Percentiles rank a stretch among this genome's conserved stretches.
Conservation (phyloP, 2,797 vertebrate species). For the Lutjanus argentimaculatus region DNA sequence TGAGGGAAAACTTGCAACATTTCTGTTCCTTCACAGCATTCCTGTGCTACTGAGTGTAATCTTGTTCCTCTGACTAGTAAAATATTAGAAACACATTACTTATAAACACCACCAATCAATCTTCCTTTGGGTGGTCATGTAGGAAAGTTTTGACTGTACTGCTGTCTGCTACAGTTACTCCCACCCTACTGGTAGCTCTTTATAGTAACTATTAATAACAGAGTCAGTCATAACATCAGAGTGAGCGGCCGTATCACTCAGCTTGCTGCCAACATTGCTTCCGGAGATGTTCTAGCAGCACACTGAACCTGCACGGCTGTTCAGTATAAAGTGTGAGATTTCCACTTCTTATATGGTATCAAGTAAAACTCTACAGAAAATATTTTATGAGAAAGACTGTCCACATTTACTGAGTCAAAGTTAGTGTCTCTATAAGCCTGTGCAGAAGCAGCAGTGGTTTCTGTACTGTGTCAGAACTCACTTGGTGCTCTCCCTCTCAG, state of each 20-base stretch:
- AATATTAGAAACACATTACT: background rate
- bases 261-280: slow-evolving; percentile 13
- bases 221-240: slow-evolving; percentile 20
- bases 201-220: slow-evolving; percentile 36
- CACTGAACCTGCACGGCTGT: slow-evolving; percentile 8
- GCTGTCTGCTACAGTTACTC: slow-evolving; percentile 1
- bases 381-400: background rate
- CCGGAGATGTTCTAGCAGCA: background rate
- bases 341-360: background rate
- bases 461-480: slow-evolving; percentile 18
- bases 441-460: background rate
- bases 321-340: background rate
- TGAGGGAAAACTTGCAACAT: background rate
- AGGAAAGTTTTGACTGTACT: background rate
- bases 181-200: slow-evolving; percentile 16
- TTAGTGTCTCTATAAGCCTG: background rate
- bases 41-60: background rate
- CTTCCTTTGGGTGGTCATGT: background rate
- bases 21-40: background rate
- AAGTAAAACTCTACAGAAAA: background rate
- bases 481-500: background rate
- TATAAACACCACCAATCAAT: background rate
- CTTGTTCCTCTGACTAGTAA: background rate
- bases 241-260: slow-evolving; percentile 2
- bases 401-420: background rate